These are phyloP conservation scores for Galaxias olidus DNA, from an alignment of 2,797 vertebrate species.

Conservation along the genomic window DNA sequence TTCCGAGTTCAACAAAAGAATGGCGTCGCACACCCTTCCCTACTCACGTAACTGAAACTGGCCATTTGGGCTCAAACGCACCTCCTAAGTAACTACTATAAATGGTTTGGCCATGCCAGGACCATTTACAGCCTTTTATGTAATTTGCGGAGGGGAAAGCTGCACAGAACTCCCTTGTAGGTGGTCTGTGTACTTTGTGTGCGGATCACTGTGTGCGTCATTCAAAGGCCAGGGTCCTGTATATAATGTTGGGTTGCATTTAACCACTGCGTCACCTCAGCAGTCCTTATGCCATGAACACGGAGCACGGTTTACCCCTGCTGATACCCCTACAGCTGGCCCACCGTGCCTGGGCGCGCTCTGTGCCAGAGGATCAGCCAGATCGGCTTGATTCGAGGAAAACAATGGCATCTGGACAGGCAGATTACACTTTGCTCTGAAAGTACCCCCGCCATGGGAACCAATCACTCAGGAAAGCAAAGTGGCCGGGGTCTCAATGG, in stretches of 20 bases:
- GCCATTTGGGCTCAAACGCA: no score
- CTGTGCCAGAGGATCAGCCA: conserved; percentile 36
- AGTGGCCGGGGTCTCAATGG: conserved; percentile 31
- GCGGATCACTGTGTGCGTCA: neutral
- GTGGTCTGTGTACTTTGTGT: no score
- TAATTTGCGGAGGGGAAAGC: no score
- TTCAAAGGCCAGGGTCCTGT: conserved; percentile 1
- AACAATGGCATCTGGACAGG: conserved; percentile 44
- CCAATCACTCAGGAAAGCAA: conserved; percentile 32
- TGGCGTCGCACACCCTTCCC: no score
- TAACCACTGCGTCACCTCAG: conserved; percentile 36
- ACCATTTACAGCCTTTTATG: no score
- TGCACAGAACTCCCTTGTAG: no score
- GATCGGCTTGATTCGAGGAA: conserved; percentile 51
- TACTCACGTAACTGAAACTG: no score
- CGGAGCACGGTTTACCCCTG: conserved; percentile 51
- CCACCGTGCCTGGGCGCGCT: conserved; percentile 51
- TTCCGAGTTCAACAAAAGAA: no score
- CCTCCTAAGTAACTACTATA: no score
- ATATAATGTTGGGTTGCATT: conserved; percentile 22
- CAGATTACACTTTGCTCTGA: conserved; percentile 34
- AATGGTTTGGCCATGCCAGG: no score
- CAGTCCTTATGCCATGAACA: conserved; percentile 26
- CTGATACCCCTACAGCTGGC: conserved; percentile 61
- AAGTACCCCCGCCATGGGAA: conserved; percentile 29